Evolutionary conservation across 2,888 invertebrate species (phyloP).

Genomic region (Xylota sylvarum): DNA sequence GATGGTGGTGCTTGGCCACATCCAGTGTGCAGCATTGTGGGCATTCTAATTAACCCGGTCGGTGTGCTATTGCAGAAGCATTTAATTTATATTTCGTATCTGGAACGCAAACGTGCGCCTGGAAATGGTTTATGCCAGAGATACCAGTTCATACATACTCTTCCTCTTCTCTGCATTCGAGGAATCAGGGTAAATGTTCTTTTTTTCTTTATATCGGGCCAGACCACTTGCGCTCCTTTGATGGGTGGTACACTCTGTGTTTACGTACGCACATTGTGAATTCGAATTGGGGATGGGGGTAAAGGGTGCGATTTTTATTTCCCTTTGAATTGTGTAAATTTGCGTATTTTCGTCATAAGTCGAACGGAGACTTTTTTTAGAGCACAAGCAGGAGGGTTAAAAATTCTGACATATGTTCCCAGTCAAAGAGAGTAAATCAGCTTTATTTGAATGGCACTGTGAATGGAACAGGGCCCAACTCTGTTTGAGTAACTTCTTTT

Average conservation of each 20-base stretch:
- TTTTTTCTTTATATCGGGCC: constrained; percentile 50
- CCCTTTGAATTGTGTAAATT: constrained; percentile 52
- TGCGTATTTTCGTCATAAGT: constrained; percentile 49
- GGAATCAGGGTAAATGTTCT: not conserved
- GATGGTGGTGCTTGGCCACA: constrained; percentile 9
- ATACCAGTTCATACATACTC: not conserved
- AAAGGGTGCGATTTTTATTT: constrained; percentile 11
- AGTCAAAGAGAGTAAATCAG: constrained; percentile 66
- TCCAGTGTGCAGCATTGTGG: constrained; percentile 10
- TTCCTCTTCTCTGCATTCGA: constrained; percentile 3
- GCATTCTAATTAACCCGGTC: constrained; percentile 66
- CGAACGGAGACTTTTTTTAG: constrained; percentile 52
- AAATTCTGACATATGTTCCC: constrained; percentile 71
- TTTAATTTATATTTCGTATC: constrained; percentile 34
- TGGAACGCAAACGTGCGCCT: not conserved
- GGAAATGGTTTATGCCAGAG: not conserved
- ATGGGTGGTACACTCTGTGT: constrained; percentile 26
- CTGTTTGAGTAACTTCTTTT: constrained; percentile 68
- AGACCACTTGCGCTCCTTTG: constrained; percentile 68
- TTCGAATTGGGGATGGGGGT: constrained; percentile 22
- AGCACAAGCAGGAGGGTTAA: constrained; percentile 35
- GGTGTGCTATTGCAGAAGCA: constrained; percentile 23
- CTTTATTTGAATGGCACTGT: constrained; percentile 58
- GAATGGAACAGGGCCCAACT: constrained; percentile 5
- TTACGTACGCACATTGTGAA: constrained; percentile 41